Conservation (phyloP, 2,113 vertebrate genomes). For the Clinocottus analis region DNA sequence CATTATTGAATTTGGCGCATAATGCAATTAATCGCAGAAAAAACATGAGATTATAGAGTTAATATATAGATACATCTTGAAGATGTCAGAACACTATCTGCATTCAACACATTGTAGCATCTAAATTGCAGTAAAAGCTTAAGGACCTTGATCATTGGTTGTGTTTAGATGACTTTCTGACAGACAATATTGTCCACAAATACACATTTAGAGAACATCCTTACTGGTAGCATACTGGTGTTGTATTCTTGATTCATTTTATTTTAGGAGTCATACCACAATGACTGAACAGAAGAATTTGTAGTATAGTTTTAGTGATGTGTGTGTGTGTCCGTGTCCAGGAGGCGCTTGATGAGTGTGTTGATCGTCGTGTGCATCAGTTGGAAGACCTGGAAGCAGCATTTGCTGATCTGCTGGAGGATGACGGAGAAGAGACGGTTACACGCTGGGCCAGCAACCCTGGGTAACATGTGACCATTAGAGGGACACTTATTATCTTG, state of each 20-base stretch:
- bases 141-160: no score
- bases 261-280: not conserved
- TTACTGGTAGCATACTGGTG: not conserved
- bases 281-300: not conserved
- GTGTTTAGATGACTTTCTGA: no score
- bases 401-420: slow-evolving; percentile 93
- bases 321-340: slow-evolving; percentile 38
- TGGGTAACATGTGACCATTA: slow-evolving; percentile 74
- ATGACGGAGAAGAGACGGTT: slow-evolving; percentile 87
- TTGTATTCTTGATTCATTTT: not conserved
- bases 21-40: no score
- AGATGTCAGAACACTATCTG: no score
- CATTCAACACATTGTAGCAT: no score
- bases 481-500: not conserved
- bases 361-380: slow-evolving; percentile 89
- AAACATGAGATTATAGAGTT: no score
- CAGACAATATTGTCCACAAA: not conserved
- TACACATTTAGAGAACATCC: not conserved
- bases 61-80: no score
- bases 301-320: not conserved
- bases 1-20: no score
- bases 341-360: slow-evolving; percentile 88
- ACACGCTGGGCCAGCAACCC: slow-evolving; percentile 87
- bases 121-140: no score
- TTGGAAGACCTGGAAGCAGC: slow-evolving; percentile 94